Evolutionary conservation across 92 coral and sea anemone genomes (phyloP).

Genomic region (Epizoanthus scotinus): DNA sequence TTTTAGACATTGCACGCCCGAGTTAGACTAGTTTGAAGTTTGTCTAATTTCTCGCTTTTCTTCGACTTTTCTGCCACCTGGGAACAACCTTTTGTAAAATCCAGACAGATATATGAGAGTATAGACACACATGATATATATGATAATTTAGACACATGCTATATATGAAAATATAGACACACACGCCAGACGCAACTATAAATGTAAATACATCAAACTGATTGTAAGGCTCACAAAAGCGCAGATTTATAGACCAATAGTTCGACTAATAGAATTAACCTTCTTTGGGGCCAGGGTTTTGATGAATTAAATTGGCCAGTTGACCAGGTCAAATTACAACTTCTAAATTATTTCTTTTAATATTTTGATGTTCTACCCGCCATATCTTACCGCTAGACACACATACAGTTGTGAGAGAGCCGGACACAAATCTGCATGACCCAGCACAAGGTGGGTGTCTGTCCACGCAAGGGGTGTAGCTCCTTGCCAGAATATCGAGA

Average conservation of each 20-base stretch:
- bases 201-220: not conserved
- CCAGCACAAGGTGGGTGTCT: slow-evolving; percentile 22
- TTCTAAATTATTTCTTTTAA: too few species aligned
- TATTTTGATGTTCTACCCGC: not conserved
- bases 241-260: too few species aligned
- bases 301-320: too few species aligned
- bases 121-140: not conserved
- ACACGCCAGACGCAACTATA: not conserved
- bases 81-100: too few species aligned
- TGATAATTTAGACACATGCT: not conserved
- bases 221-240: too few species aligned
- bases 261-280: not conserved
- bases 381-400: slow-evolving; percentile 8
- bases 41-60: too few species aligned
- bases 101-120: too few species aligned
- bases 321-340: too few species aligned
- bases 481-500: slow-evolving; percentile 21
- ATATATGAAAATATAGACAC: not conserved
- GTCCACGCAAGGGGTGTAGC: slow-evolving; percentile 34
- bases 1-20: too few species aligned
- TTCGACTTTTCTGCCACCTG: too few species aligned
- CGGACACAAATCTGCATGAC: not conserved
- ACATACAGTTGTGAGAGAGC: slow-evolving; percentile 7
- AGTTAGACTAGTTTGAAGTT: too few species aligned
- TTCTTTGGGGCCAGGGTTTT: too few species aligned